Evolutionary conservation across 2,888 invertebrate genomes (phyloP).

Genomic region (Macroteleia sp.): DNA sequence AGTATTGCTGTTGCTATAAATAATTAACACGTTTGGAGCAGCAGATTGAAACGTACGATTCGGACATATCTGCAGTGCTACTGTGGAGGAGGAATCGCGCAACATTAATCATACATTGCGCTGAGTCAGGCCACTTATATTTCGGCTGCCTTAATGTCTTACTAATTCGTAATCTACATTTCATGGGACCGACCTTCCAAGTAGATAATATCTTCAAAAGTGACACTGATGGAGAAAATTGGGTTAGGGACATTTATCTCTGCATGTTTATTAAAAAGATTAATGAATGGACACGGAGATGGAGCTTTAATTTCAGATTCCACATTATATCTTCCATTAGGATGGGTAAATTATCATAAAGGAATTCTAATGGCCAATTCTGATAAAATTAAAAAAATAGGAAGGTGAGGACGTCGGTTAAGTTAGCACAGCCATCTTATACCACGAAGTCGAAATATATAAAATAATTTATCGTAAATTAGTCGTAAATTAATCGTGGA

Average conservation of each 20-base stretch:
- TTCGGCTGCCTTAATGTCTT: slow-evolving; percentile 48
- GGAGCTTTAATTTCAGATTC: too few species aligned
- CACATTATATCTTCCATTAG: too few species aligned
- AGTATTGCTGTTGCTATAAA: not conserved
- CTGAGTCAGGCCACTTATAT: slow-evolving; percentile 56
- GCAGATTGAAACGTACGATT: slow-evolving; percentile 35
- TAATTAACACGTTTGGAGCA: slow-evolving; percentile 16
- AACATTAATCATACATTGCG: slow-evolving; percentile 49
- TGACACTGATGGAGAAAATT: slow-evolving; percentile 55
- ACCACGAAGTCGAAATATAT: too few species aligned
- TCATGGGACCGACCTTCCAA: slow-evolving; percentile 42
- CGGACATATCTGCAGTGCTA: slow-evolving; percentile 27
- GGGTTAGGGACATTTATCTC: slow-evolving; percentile 38
- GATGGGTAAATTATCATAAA: too few species aligned
- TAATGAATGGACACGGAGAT: slow-evolving; percentile 9
- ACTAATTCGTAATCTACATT: slow-evolving; percentile 52
- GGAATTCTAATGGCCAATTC: too few species aligned
- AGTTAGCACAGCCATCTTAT: too few species aligned
- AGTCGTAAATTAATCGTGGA: too few species aligned
- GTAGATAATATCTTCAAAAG: slow-evolving; percentile 56
- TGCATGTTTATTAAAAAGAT: slow-evolving; percentile 15
- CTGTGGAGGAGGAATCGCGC: slow-evolving; percentile 19
- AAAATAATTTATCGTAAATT: too few species aligned
- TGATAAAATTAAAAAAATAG: too few species aligned
- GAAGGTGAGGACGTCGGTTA: too few species aligned